These are phyloP conservation scores for Drosophila koepferae DNA, from an alignment of 2,888 invertebrate genomes.

Conservation along the genomic window DNA sequence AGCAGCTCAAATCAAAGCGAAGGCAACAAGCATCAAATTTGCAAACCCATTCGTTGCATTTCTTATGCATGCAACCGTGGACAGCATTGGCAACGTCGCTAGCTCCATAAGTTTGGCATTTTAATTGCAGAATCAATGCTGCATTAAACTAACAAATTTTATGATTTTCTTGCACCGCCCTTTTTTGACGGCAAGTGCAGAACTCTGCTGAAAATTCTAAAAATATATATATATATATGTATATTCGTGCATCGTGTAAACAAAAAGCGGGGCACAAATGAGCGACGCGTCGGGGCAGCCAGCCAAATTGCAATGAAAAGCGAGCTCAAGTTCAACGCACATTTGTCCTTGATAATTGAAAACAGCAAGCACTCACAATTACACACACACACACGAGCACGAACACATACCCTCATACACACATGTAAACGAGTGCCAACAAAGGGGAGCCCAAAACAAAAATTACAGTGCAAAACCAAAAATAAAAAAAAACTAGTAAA, in stretches of 20 bases:
- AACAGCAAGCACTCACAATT: constrained; percentile 39
- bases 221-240: constrained; percentile 23
- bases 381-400: constrained; percentile 20
- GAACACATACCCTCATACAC: constrained; percentile 8
- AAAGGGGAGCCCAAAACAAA: constrained; percentile 69
- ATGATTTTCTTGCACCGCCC: constrained; percentile 29
- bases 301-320: constrained; percentile 66
- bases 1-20: constrained; percentile 69
- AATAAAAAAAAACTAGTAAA: constrained; percentile 27
- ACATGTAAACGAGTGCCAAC: constrained; percentile 26
- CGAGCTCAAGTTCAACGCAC: constrained; percentile 81
- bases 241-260: constrained; percentile 44
- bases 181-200: constrained; percentile 35
- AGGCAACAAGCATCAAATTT: constrained; percentile 54
- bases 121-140: constrained; percentile 59
- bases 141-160: constrained; percentile 74
- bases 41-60: constrained; percentile 54
- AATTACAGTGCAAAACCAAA: constrained; percentile 45
- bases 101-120: constrained; percentile 68
- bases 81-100: constrained; percentile 14
- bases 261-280: constrained; percentile 52
- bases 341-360: constrained; percentile 81
- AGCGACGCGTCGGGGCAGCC: constrained; percentile 19
- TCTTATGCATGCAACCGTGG: constrained; percentile 47
- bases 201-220: constrained; percentile 58